A percentile compares a stretch with the other conserved stretches of the same genome.
phyloP scores from a whole-genome alignment of 2,797 vertebrate species.

The Netta rufina region DNA sequence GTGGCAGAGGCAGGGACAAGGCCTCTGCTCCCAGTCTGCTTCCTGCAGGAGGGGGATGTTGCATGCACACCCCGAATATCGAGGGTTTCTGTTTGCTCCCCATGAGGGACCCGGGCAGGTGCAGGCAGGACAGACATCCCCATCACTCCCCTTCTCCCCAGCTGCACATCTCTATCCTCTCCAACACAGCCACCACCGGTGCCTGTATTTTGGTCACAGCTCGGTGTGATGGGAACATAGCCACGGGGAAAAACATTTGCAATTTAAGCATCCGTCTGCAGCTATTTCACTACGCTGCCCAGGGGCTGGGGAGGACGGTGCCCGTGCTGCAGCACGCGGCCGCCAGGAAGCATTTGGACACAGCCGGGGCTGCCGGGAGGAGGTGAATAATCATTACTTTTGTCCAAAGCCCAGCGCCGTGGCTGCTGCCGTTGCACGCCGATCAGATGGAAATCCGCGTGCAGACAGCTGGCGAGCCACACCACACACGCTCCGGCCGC shows the following conservation, averaged over 20 bases:
- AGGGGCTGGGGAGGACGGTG: accelerated
- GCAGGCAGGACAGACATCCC: neutral
- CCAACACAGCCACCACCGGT: accelerated
- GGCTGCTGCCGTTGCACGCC: neutral
- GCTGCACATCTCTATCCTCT: neutral
- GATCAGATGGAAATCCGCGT: conserved; percentile 13
- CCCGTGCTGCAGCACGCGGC: accelerated
- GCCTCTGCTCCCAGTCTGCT: neutral
- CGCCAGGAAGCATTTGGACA: conserved; percentile 6
- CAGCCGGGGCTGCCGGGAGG: neutral
- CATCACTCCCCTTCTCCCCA: neutral
- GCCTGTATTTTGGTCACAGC: neutral
- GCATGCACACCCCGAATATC: accelerated
- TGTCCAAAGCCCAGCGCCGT: neutral
- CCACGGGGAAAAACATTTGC: neutral
- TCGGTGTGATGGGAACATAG: accelerated
- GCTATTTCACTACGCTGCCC: neutral
- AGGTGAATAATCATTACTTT: conserved; percentile 9
- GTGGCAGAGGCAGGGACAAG: neutral
- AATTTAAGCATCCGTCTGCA: neutral
- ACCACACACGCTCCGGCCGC: neutral
- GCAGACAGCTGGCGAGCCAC: conserved; percentile 61
- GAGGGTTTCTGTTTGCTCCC: neutral
- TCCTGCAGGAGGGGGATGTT: neutral
- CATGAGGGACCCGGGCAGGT: accelerated